Evolutionary conservation across 2,797 vertebrate species (phyloP).

Genomic region (Syngnathus acus): DNA sequence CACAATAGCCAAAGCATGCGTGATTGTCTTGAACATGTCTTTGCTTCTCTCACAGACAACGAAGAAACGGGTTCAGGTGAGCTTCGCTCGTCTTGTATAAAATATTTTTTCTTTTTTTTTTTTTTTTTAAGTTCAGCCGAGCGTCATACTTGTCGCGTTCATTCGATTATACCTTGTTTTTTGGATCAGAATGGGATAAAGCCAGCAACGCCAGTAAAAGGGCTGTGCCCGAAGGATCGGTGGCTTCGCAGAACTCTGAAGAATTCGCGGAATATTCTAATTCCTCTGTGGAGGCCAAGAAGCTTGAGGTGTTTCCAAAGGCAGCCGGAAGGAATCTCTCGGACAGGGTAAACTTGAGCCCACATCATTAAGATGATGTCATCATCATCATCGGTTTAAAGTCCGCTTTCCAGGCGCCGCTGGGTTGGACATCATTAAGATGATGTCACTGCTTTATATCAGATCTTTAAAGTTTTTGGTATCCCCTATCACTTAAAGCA

Average conservation of each 20-base stretch:
- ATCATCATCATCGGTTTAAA: too few species aligned
- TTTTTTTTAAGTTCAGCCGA: background rate
- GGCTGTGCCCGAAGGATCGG: slow-evolving; percentile 41
- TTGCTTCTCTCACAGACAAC: slow-evolving; percentile 64
- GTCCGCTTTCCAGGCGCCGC: too few species aligned
- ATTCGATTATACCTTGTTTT: background rate
- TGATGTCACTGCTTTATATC: slow-evolving; percentile 3
- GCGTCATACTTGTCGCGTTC: slow-evolving; percentile 72
- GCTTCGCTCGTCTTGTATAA: slow-evolving; percentile 61
- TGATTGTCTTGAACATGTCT: background rate
- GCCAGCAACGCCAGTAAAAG: slow-evolving; percentile 60
- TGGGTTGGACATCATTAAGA: background rate
- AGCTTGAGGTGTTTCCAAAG: slow-evolving; percentile 12
- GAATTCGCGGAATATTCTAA: slow-evolving; percentile 36
- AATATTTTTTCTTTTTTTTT: too few species aligned
- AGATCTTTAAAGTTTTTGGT: background rate
- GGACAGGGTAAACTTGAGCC: slow-evolving; percentile 15
- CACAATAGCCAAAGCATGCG: background rate
- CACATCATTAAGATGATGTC: slow-evolving; percentile 5
- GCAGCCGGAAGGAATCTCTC: slow-evolving; percentile 13
- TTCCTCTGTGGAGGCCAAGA: slow-evolving; percentile 30
- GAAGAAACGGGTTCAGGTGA: slow-evolving; percentile 77
- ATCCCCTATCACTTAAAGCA: slow-evolving; percentile 1
- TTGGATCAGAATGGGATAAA: slow-evolving; percentile 74
- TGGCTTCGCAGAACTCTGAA: slow-evolving; percentile 32